Base-by-base conservation (phyloP, 2,888 invertebrate genomes). In the Petrophora chlorosata region DNA sequence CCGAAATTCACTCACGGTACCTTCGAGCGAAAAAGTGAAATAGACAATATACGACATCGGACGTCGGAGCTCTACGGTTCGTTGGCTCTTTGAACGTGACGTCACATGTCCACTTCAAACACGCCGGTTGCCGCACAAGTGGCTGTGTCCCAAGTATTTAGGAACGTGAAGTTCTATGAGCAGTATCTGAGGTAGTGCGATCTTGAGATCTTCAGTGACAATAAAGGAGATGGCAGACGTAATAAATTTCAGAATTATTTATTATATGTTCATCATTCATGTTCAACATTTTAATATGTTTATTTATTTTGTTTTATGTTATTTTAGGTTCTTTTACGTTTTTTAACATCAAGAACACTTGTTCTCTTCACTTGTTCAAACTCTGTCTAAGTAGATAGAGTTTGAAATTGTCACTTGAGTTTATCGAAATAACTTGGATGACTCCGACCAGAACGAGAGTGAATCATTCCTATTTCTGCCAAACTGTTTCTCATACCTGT, bases 91-190 rank as follows among this genome's bases (percentile, higher is more conserved):
- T 25, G 41, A 26, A 51, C 47, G 53, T 52, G 42, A 49, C 49
- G 45, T 53, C 53, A 55, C 53, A 50, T 43, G 50, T 44, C 49
- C 40, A 28, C 42, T 50, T 50, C 43, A 42, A 48, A 47, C 50
- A 41, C 40, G 40, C 40, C 34, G 26, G 41, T 41, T 28, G 46
- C 38, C 46, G 42, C 52, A 40, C 46, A 49, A 58, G 54, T 55
- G 47, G 46, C 47, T 42, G 46, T 50, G 44, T 41, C 52, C 42
- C 35, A 48, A 41, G 45, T 53, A 48, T 48, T 48, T 38, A 32
- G 10, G 23, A 1, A 22, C n/a, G 29, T 53, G 35, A 2, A 41
- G 7, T 34, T 16, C 8, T 15, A 5, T 29, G 2, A 14, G 3
- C 49, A 39, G 49, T 30, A 8, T 15, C 33, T 33, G 32, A 15